Conservation (phyloP, 2,888 invertebrate species). For the Digitonthophagus gazella region DNA sequence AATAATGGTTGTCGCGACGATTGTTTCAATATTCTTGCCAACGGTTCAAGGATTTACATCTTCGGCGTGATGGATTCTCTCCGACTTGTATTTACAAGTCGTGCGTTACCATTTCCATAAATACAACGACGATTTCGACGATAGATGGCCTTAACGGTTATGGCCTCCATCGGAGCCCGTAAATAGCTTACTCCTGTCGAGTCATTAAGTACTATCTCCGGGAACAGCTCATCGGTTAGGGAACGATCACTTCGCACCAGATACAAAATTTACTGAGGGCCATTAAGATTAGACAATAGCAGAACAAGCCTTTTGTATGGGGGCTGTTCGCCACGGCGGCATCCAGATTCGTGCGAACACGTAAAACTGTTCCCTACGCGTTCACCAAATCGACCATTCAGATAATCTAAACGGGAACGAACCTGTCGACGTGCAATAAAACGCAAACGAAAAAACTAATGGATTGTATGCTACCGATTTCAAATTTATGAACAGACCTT, state of each 20-base stretch:
- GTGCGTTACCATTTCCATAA: not conserved
- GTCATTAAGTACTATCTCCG: not conserved
- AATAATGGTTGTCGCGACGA: not conserved
- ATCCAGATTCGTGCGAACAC: not conserved
- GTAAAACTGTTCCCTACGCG: not conserved
- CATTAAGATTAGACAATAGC: constrained; percentile 16
- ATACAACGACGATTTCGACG: not conserved
- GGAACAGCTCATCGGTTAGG: not conserved
- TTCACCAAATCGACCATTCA: not conserved
- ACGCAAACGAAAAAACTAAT: not conserved
- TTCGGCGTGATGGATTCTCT: not conserved
- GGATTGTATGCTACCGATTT: not conserved
- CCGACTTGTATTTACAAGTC: not conserved
- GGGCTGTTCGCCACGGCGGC: not conserved
- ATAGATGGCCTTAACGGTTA: not conserved
- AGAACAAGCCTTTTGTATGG: not conserved
- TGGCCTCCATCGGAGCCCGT: not conserved
- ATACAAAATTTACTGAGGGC: constrained; percentile 12
- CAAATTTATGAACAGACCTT: not conserved
- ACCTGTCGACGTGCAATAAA: not conserved
- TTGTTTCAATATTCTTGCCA: not conserved
- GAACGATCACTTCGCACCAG: constrained; percentile 7
- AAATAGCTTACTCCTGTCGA: not conserved
- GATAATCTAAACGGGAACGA: not conserved
- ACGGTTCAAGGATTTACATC: not conserved